phyloP scores from a whole-genome alignment of 1,140 invertebrate genomes.

The Yoshiicerus persimilis region DNA sequence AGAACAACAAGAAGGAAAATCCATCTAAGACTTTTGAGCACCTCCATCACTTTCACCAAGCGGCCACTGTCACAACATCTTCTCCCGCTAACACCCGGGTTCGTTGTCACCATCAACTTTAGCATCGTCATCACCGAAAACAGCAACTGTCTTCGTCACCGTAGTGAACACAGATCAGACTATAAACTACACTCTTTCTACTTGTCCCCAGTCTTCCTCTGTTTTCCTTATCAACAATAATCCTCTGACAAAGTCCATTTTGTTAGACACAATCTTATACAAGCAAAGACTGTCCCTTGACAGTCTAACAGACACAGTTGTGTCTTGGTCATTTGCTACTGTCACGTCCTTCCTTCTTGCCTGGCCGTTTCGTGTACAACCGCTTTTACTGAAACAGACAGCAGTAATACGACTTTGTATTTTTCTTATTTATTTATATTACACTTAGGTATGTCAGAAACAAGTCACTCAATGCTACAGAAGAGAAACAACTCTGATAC shows the following conservation, averaged over 20 bases:
- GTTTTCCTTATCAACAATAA: neutral
- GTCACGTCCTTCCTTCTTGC: neutral
- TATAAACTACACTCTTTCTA: neutral
- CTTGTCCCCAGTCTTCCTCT: neutral
- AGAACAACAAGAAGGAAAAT: constrained; percentile 45
- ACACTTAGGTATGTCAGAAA: no score
- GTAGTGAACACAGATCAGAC: neutral
- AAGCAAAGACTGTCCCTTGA: neutral
- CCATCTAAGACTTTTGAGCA: constrained; percentile 42
- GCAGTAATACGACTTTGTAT: no score
- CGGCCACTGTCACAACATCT: constrained; percentile 14
- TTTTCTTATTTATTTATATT: no score
- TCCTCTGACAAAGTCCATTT: neutral
- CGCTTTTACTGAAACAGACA: no score
- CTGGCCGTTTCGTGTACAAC: no score
- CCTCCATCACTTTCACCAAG: constrained; percentile 38
- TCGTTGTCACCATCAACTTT: constrained; percentile 3
- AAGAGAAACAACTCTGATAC: no score
- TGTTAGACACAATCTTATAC: neutral
- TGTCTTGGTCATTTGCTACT: neutral
- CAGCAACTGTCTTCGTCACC: neutral
- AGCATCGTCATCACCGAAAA: constrained; percentile 12
- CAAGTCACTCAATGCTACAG: no score
- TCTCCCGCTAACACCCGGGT: neutral
- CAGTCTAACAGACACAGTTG: neutral